phyloP scores from a whole-genome alignment of 2,888 invertebrate genomes.

The Tuberolachnus salignus region DNA sequence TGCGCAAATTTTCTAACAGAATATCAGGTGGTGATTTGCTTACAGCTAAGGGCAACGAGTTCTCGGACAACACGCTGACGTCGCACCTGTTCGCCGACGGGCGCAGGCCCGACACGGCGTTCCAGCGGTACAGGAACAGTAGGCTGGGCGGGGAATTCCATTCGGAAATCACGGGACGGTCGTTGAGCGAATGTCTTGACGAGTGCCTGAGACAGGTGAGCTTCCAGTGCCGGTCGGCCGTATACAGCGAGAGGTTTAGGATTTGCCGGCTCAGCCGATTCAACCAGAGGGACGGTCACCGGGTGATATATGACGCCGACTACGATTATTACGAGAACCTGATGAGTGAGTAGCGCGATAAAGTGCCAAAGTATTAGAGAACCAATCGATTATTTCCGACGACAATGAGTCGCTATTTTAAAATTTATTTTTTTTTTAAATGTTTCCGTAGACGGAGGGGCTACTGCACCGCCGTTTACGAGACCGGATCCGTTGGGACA shows the following conservation, averaged over 20 bases:
- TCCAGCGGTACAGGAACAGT: conserved; percentile 85
- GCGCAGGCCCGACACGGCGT: conserved; percentile 84
- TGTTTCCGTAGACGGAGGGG: conserved; percentile 43
- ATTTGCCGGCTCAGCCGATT: conserved; percentile 84
- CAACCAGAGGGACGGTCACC: conserved; percentile 85
- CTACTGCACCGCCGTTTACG: conserved; percentile 23
- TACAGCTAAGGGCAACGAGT: conserved; percentile 83
- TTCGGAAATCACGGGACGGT: conserved; percentile 85
- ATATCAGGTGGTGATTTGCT: conserved; percentile 55
- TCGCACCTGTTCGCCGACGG: conserved; percentile 84
- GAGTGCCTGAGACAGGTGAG: conserved; percentile 88
- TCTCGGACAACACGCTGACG: conserved; percentile 84
- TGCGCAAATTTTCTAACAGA: conserved; percentile 43
- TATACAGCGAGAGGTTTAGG: conserved; percentile 84
- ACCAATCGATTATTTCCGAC: too few relatives aligned
- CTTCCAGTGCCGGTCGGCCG: conserved; percentile 87
- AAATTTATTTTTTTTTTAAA: too few relatives aligned
- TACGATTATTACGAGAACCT: conserved; percentile 93
- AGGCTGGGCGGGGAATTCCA: conserved; percentile 86
- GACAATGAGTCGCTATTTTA: too few relatives aligned
- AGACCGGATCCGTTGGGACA: conserved; percentile 65
- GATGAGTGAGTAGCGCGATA: conserved; percentile 75
- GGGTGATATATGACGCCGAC: conserved; percentile 87
- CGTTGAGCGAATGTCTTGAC: conserved; percentile 87
- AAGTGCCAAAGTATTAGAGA: too few relatives aligned